Evolutionary conservation across 2,113 vertebrate species (phyloP).

Genomic region (Trichomycterus rosablanca): DNA sequence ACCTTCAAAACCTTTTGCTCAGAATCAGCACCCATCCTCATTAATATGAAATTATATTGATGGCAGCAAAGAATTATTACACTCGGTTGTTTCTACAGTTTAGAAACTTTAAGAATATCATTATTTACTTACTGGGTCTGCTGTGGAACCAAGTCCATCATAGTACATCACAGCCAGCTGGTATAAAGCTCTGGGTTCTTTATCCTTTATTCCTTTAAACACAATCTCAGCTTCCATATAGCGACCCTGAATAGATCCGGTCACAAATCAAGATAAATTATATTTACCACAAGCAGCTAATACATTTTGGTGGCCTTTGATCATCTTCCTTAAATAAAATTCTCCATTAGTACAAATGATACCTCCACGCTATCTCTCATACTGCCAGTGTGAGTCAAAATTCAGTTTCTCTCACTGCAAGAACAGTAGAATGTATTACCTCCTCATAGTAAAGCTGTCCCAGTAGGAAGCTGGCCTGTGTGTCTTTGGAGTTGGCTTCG

Average conservation of each 20-base stretch:
- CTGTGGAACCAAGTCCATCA: slow-evolving; percentile 69
- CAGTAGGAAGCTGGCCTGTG: slow-evolving; percentile 63
- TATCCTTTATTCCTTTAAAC: slow-evolving; percentile 71
- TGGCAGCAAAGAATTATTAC: no score
- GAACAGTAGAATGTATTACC: slow-evolving; percentile 49
- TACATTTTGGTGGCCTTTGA: background rate
- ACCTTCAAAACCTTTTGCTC: no score
- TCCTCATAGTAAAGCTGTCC: slow-evolving; percentile 74
- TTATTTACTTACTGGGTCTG: slow-evolving; percentile 70
- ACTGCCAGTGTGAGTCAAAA: no score
- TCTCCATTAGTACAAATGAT: no score
- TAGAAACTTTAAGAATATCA: no score
- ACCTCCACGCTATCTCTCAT: no score
- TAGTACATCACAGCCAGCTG: slow-evolving; percentile 80
- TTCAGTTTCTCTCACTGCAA: no score
- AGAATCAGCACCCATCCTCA: no score
- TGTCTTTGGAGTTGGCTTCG: slow-evolving; percentile 51
- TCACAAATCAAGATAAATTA: background rate
- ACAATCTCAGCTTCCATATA: slow-evolving; percentile 65
- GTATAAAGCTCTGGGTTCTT: slow-evolving; percentile 72
- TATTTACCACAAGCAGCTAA: background rate
- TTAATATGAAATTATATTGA: no score
- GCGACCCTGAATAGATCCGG: slow-evolving; percentile 67
- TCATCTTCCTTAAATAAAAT: background rate
- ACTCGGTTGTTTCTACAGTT: no score